Conservation (phyloP, 2,113 vertebrate genomes). For the Merops nubicus region DNA sequence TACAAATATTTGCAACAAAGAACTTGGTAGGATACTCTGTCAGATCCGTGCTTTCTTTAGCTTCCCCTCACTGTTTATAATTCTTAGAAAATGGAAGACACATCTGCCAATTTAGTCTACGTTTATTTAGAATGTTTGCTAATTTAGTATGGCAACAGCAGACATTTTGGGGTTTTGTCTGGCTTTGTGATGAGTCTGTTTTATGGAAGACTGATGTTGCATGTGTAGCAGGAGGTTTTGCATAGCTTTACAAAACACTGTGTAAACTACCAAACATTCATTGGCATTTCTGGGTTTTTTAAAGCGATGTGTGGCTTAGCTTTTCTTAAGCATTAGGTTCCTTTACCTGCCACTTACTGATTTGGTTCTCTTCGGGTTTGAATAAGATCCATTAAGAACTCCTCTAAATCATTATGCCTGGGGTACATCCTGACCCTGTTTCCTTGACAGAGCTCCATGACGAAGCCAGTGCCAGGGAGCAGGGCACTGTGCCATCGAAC, state of each 20-base stretch:
- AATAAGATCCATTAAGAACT: neutral
- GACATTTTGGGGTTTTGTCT: neutral
- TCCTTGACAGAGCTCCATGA: neutral
- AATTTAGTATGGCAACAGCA: neutral
- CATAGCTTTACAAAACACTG: neutral
- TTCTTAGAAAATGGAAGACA: neutral
- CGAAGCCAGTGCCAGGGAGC: neutral
- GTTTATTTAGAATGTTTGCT: neutral
- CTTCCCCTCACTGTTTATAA: neutral
- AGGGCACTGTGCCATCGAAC: neutral
- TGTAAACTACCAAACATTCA: neutral
- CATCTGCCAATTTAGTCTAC: neutral
- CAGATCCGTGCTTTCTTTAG: neutral
- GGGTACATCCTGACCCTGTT: accelerated
- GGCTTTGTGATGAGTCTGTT: neutral
- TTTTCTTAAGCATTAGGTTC: neutral
- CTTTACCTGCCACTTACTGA: neutral
- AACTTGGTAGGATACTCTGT: neutral
- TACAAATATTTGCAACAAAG: slow-evolving; percentile 16
- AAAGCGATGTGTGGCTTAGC: neutral
- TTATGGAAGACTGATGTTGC: neutral
- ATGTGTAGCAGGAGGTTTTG: neutral
- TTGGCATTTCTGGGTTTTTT: neutral
- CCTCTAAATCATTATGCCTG: neutral
- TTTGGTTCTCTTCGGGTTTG: neutral